Base-by-base conservation (phyloP, 2,797 vertebrate species). In the Microctenopoma lineatum region DNA sequence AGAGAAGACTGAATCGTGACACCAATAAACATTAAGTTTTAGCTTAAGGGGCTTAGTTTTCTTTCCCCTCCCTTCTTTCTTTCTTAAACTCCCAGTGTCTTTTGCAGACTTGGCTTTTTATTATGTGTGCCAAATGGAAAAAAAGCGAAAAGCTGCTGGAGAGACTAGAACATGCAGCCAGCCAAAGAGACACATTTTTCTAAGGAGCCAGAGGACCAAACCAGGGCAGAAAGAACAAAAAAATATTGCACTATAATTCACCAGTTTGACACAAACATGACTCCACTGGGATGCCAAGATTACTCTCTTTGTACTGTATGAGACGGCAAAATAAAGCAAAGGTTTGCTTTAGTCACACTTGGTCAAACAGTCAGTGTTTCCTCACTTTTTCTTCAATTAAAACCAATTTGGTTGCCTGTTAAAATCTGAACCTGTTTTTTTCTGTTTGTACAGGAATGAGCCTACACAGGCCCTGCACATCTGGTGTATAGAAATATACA, bases 41-140 rank as follows among this genome's bases (percentile, higher is more conserved):
- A 26, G 59, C 51, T 71, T 32, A 70, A 64, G 21, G 50, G 64
- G 51, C 51, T 70, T 21, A 42, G 41, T 45, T 46, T 46, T 38
- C 14, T 38, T 46, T 68, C 29, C 29, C 29, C 5, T 29, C 5
- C 27, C 5, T 29, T 29, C 29, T 7, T 52, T 61, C 57, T 46
- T 62, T 66, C 61, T 66, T 26, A 46, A 57, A 59, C 59, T 74
- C 34, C 68, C 46, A 44, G 45, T 3, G 61, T 32, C 38, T 44
- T 72, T 74, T 66, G 42, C 46, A 70, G 63, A 48, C 63, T 63
- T 5, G 3, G 46, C 52, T 57, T 38, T 16, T 29, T 1, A 60
- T 54, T 6, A 12, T 7, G 14, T 52, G 12, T 9, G 48, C 56
- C 48, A 59, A 73, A 71, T 26, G 32, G 41, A 67, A 9, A 67